Base-by-base conservation (phyloP, 2,888 invertebrate species). In the Thereva unica region DNA sequence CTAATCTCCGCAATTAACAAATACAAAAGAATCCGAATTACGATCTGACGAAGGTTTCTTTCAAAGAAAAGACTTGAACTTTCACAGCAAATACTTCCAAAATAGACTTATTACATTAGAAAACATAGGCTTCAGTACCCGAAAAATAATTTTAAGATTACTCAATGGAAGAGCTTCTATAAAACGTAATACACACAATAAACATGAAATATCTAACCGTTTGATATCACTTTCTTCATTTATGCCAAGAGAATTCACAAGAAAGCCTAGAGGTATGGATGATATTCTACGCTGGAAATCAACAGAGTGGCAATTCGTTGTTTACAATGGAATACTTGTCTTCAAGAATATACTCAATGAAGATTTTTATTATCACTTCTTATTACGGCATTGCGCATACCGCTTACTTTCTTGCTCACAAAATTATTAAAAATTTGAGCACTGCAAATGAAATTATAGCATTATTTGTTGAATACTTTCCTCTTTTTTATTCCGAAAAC, bases 241-340 rank as follows among this genome's bases (percentile, higher is more conserved):
- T n/a, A n/a, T 66, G 10, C 53, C 66, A 8, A 12, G 38, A 53
- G 53, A 66, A 56, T 53, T 66, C 23, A 23, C 44, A 6, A 44
- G 53, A 37, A 66, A 53, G 9, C 59, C 53, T 4, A 42, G 59
- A 50, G 10, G 42, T 23, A 38, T 59, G 5, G 59, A 59, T 23
- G 55, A 61, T 10, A 12, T 61, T 37, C 10, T 53, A n/a, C 12
- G 49, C 9, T 67, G 54, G 47, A 67, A 67, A 55, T 54, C 47
- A 35, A 61, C 55, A 45, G 61, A 67, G 54, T 67, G 67, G 23
- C 54, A 61, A 23, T 67, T 61, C 34, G 34, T 54, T 57, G 10
- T 67, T 4, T 67, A 61, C 10, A 67, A 41, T 8, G 61, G 61
- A 50, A 47, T 67, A 37, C 8, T 42, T 38, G 54, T 61, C 45